Percentiles rank a stretch among this genome's conserved stretches.
Conservation (phyloP, 1,140 invertebrate species). For the Scylla paramamosain region DNA sequence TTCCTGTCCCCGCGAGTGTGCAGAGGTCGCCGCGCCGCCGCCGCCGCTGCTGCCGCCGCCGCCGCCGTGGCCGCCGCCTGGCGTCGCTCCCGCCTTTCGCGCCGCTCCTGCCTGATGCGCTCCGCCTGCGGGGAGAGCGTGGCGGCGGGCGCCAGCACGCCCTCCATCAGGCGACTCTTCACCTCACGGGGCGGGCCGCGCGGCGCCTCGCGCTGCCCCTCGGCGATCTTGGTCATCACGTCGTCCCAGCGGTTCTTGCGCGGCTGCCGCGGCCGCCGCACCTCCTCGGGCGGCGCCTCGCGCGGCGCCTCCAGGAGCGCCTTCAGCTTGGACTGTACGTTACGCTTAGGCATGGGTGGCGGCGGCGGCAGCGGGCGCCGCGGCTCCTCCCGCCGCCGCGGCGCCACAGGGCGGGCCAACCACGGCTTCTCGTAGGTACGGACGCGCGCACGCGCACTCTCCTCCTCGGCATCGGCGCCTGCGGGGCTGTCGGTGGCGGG, state of each 20-base stretch:
- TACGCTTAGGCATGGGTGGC: conserved; percentile 76
- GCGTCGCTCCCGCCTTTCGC: conserved; percentile 73
- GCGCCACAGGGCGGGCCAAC: conserved; percentile 67
- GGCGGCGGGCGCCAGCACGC: conserved; percentile 66
- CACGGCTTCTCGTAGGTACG: conserved; percentile 77
- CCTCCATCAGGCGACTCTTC: conserved; percentile 74
- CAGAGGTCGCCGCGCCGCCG: conserved; percentile 61
- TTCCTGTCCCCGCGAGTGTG: conserved; percentile 73
- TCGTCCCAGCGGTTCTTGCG: conserved; percentile 77
- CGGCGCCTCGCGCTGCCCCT: conserved; percentile 74
- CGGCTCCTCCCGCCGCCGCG: conserved; percentile 68
- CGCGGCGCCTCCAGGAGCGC: conserved; percentile 69
- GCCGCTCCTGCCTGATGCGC: conserved; percentile 75
- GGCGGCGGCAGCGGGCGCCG: conserved; percentile 68
- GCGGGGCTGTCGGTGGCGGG: conserved; percentile 14
- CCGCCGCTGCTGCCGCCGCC: conserved; percentile 67
- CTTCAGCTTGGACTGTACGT: conserved; percentile 76
- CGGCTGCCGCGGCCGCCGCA: conserved; percentile 62
- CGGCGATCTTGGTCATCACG: conserved; percentile 77
- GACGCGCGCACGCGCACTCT: conserved; percentile 44
- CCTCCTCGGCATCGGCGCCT: conserved; percentile 55
- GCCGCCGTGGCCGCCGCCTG: conserved; percentile 70
- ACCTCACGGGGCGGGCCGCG: conserved; percentile 72
- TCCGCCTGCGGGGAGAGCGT: conserved; percentile 76
- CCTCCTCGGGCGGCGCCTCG: conserved; percentile 64